Conservation (phyloP, 2,888 invertebrate genomes). For the Tortricodes alternella region DNA sequence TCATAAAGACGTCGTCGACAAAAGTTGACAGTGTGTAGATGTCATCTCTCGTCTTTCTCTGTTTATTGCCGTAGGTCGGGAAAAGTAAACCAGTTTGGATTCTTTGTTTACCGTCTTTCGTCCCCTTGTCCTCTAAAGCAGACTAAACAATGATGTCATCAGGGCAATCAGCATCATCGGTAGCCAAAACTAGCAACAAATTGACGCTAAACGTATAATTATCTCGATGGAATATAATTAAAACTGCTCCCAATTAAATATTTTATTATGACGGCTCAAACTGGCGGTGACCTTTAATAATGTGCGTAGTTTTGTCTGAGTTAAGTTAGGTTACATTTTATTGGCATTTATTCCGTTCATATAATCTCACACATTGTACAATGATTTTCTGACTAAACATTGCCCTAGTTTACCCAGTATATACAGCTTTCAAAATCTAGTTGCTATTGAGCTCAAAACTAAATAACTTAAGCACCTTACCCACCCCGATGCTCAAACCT, state of each 20-base stretch:
- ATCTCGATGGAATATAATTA: conserved; percentile 46
- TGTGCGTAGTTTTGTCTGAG: conserved; percentile 9
- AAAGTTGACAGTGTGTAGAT: conserved; percentile 10
- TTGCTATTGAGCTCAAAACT: no score
- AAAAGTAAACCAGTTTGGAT: conserved; percentile 28
- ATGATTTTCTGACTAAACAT: no score
- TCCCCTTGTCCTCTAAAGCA: conserved; percentile 38
- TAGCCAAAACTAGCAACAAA: conserved; percentile 43
- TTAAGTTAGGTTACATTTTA: conserved; percentile 6
- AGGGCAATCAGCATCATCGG: conserved; percentile 35
- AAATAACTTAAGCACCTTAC: no score
- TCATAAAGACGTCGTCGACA: conserved; percentile 6
- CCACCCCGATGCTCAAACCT: no score
- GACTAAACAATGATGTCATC: conserved; percentile 61
- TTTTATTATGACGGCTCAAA: conserved; percentile 23
- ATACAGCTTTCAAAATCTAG: no score
- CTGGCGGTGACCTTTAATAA: conserved; percentile 16
- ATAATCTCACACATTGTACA: no score
- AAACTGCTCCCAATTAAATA: conserved; percentile 39
- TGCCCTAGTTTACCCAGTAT: no score
- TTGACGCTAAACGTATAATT: conserved; percentile 42
- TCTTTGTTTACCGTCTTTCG: conserved; percentile 22
- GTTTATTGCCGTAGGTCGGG: conserved; percentile 31
- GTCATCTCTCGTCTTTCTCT: conserved; percentile 20
- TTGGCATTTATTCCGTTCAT: no score